Conservation (phyloP, 2,797 vertebrate genomes). For the Xenentodon cancila region DNA sequence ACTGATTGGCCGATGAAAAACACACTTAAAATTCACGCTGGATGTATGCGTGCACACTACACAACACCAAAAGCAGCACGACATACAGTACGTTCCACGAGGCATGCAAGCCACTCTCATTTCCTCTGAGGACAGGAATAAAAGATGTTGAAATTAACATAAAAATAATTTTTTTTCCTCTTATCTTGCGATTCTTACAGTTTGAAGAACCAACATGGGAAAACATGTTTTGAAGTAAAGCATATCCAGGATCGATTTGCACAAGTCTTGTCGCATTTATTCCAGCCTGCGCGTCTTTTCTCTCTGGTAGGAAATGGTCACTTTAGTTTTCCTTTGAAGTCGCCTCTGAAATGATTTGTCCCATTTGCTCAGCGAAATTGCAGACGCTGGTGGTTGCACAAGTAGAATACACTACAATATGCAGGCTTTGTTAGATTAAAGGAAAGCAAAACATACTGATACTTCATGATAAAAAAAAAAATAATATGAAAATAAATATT, state of each 20-base stretch:
- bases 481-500: constrained; percentile 70
- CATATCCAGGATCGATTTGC: constrained; percentile 73
- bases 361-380: constrained; percentile 63
- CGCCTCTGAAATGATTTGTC: constrained; percentile 67
- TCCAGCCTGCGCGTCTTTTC: constrained; percentile 43
- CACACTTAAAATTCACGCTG: constrained; percentile 8
- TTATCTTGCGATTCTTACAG: constrained; percentile 50
- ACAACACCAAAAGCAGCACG: constrained; percentile 19
- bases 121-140: constrained; percentile 41
- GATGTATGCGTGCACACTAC: neutral
- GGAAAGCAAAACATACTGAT: constrained; percentile 60
- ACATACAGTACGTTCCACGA: constrained; percentile 11
- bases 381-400: constrained; percentile 57
- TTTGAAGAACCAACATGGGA: constrained; percentile 42
- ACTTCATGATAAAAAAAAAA: constrained; percentile 40
- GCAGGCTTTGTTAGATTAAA: constrained; percentile 72
- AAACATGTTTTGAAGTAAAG: constrained; percentile 70
- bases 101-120: constrained; percentile 21
- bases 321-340: constrained; percentile 76
- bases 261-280: constrained; percentile 58
- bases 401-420: constrained; percentile 52
- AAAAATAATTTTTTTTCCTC: constrained; percentile 57
- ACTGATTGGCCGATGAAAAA: constrained; percentile 52
- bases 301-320: constrained; percentile 65
- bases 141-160: constrained; percentile 58